Conservation (phyloP, 2,797 vertebrate species). For the Siniperca undulata region DNA sequence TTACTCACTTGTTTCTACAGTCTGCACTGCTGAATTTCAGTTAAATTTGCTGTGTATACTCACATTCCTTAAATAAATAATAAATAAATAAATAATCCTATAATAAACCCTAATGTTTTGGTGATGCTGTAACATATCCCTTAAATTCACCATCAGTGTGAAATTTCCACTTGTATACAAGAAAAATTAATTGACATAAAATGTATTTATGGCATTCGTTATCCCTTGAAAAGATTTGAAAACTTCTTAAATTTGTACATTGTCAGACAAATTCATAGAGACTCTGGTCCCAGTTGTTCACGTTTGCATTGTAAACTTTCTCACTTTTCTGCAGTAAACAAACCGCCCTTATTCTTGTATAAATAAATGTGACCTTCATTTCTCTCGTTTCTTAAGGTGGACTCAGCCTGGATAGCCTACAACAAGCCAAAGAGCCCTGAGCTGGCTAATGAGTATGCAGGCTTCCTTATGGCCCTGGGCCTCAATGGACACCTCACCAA, state of each 20-base stretch:
- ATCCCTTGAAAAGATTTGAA: not conserved
- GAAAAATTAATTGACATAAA: not conserved
- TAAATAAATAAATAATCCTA: not conserved
- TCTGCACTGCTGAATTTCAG: not conserved
- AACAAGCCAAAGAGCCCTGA: constrained; percentile 98
- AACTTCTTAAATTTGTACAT: not conserved
- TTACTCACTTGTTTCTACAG: not conserved
- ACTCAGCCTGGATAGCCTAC: constrained; percentile 98
- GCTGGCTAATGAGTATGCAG: constrained; percentile 96
- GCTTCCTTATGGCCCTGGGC: constrained; percentile 98
- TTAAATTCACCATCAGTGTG: too few species aligned
- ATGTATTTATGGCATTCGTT: not conserved
- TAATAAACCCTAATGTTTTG: not conserved
- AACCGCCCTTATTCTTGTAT: not conserved
- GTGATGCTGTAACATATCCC: not conserved
- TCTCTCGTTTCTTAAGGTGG: constrained; percentile 82
- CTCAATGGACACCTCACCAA: constrained; percentile 97
- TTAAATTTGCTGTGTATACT: not conserved
- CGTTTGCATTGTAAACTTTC: constrained; percentile 11
- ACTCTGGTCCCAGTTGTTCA: not conserved
- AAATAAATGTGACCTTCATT: constrained; percentile 3
- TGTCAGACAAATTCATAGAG: not conserved
- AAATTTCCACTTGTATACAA: not conserved
- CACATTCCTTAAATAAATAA: too few species aligned
- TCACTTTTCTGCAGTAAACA: not conserved